Conservation (phyloP, 2,888 invertebrate species). For the Matsumyia berberina region DNA sequence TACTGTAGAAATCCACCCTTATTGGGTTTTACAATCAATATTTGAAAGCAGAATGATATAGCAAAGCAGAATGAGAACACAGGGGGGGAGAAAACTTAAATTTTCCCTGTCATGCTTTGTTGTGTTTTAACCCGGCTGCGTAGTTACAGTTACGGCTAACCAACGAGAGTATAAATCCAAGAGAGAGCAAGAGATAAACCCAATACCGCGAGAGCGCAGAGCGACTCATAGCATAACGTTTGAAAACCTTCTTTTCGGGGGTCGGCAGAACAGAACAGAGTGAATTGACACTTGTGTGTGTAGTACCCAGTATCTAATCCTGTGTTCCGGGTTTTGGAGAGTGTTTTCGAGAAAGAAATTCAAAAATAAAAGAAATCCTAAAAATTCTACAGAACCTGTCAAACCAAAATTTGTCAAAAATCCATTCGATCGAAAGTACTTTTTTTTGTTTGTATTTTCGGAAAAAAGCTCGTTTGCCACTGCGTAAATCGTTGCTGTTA, state of each 20-base stretch:
- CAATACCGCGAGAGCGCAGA: slow-evolving; percentile 44
- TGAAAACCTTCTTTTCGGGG: slow-evolving; percentile 48
- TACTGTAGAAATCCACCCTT: slow-evolving; percentile 31
- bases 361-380: slow-evolving; percentile 43
- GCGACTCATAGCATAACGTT: slow-evolving; percentile 32
- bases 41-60: slow-evolving; percentile 30
- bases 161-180: slow-evolving; percentile 36
- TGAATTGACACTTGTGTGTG: slow-evolving; percentile 58
- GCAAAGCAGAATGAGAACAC: slow-evolving; percentile 24
- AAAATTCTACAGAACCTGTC: slow-evolving; percentile 2
- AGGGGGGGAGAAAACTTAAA: slow-evolving; percentile 22
- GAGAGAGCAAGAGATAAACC: background rate
- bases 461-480: background rate
- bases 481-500: slow-evolving; percentile 5
- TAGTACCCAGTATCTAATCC: slow-evolving; percentile 62
- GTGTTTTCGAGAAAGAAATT: slow-evolving; percentile 38
- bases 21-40: slow-evolving; percentile 60
- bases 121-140: slow-evolving; percentile 60
- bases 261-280: slow-evolving; percentile 49
- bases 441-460: background rate
- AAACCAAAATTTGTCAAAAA: slow-evolving; percentile 33
- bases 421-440: background rate
- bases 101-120: slow-evolving; percentile 37
- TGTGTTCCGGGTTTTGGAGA: slow-evolving; percentile 49
- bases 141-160: slow-evolving; percentile 42